Evolutionary conservation across 2,888 invertebrate species (phyloP).

Genomic region (Notodonta dromedarius): DNA sequence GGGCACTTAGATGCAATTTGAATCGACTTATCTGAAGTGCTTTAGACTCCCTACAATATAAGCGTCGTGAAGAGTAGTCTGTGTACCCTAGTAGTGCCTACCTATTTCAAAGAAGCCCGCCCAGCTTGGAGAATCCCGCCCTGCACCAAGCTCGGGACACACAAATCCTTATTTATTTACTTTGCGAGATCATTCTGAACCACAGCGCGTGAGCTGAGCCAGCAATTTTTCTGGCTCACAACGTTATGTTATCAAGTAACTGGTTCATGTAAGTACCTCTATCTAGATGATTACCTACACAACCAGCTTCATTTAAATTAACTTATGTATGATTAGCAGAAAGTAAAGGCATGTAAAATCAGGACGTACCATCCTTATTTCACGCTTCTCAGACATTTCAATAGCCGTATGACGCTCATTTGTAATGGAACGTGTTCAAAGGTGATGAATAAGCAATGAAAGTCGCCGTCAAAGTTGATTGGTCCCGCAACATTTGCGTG

Average conservation of each 20-base stretch:
- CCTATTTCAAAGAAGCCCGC: too few relatives aligned
- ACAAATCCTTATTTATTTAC: conserved; percentile 66
- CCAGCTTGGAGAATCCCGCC: not conserved
- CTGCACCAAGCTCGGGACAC: conserved; percentile 7
- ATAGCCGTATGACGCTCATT: conserved; percentile 19
- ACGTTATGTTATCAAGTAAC: conserved; percentile 24
- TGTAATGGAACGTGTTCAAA: conserved; percentile 14
- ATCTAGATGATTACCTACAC: not conserved
- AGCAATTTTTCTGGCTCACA: conserved; percentile 42
- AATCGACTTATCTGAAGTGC: not conserved
- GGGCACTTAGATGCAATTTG: not conserved
- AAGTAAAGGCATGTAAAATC: too few relatives aligned
- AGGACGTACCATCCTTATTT: conserved; percentile 2
- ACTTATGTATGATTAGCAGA: too few relatives aligned
- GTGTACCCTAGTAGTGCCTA: too few relatives aligned
- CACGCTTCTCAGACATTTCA: conserved; percentile 12
- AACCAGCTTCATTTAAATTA: too few relatives aligned
- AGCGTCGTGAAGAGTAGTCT: too few relatives aligned
- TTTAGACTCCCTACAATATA: too few relatives aligned
- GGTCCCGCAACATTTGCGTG: conserved; percentile 41
- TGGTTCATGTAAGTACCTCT: conserved; percentile 14
- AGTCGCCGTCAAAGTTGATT: conserved; percentile 45
- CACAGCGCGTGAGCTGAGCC: conserved; percentile 36
- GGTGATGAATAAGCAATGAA: conserved; percentile 42
- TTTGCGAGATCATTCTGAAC: conserved; percentile 46